phyloP scores from a whole-genome alignment of 1,140 invertebrate species.

The Diorhabda elongata region DNA sequence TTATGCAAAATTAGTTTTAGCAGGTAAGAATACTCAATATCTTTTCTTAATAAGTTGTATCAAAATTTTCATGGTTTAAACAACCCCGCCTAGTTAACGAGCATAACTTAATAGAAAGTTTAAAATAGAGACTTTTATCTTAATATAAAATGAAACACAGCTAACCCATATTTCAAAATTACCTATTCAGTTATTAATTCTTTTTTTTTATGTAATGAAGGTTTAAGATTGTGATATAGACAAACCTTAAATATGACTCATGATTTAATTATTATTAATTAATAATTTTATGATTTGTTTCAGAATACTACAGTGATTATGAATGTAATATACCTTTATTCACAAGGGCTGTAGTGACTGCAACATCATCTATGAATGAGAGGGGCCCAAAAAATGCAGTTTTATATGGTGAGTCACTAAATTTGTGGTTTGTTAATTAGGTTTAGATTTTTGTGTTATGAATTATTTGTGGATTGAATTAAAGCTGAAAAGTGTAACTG shows the following conservation, averaged over 20 bases:
- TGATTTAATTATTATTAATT: not conserved
- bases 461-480: constrained; percentile 15
- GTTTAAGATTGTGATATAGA: not conserved
- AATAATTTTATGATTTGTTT: constrained; percentile 23
- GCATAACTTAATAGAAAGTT: not conserved
- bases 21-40: constrained; percentile 16
- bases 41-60: not conserved
- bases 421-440: constrained; percentile 17
- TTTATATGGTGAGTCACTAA: constrained; percentile 67
- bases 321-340: constrained; percentile 78
- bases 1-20: constrained; percentile 14
- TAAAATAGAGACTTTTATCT: not conserved
- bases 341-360: constrained; percentile 64
- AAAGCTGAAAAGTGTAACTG: not conserved
- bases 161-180: not conserved
- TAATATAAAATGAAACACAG: not conserved
- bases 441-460: not conserved
- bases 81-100: not conserved
- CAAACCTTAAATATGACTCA: not conserved
- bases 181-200: not conserved
- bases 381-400: constrained; percentile 76
- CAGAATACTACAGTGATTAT: constrained; percentile 59
- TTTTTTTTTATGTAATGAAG: not conserved
- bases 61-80: not conserved
- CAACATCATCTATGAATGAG: constrained; percentile 72